Evolutionary conservation across 2,113 vertebrate genomes (phyloP).

Genomic region (Leptodactylus fuscus): DNA sequence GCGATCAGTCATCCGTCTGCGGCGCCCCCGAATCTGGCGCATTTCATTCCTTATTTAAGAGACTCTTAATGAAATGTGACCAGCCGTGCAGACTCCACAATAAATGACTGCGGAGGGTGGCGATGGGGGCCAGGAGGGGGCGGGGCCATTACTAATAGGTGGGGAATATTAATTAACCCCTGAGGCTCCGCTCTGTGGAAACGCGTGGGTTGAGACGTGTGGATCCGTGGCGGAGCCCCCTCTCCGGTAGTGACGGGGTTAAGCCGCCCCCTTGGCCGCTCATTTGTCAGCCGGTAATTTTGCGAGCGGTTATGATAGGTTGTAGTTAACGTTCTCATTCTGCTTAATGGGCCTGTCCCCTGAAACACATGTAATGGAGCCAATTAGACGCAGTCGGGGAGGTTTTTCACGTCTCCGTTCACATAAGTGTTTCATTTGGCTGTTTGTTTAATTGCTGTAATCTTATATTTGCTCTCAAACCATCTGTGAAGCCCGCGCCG

Average conservation of each 20-base stretch:
- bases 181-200: background rate
- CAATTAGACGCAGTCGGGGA: constrained; percentile 31
- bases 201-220: too few relatives aligned
- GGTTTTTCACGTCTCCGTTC: background rate
- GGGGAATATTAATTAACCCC: background rate
- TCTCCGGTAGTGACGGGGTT: too few relatives aligned
- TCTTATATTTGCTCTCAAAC: constrained; percentile 5
- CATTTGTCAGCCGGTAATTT: constrained; percentile 20
- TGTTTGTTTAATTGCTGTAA: constrained; percentile 50
- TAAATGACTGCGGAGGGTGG: constrained; percentile 2
- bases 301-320: constrained; percentile 9
- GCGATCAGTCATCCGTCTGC: constrained; percentile 41
- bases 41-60: constrained; percentile 48
- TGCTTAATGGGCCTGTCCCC: constrained; percentile 32
- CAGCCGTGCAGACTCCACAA: background rate
- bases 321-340: constrained; percentile 31
- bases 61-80: constrained; percentile 45
- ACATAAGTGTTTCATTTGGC: constrained; percentile 43
- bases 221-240: too few relatives aligned
- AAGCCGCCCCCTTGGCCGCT: background rate
- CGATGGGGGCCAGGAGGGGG: background rate
- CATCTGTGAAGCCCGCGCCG: constrained; percentile 11
- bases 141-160: background rate
- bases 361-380: constrained; percentile 39
- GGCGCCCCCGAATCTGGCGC: background rate